Evolutionary conservation across 2,888 invertebrate species (phyloP).

Genomic region (Molanna angustata): DNA sequence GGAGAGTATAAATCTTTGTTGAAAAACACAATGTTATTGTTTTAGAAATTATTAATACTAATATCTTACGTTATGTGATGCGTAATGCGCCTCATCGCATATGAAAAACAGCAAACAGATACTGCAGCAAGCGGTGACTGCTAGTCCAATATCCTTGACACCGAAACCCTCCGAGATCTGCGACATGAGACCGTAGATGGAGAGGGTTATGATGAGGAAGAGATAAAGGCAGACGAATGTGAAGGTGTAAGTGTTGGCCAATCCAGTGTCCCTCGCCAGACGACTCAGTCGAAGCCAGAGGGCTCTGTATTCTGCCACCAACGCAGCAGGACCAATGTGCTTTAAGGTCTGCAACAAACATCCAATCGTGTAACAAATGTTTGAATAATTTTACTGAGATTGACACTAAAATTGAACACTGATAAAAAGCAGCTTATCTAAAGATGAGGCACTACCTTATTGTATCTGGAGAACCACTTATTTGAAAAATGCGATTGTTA

Average conservation of each 20-base stretch:
- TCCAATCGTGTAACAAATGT: too few relatives aligned
- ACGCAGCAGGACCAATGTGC: constrained; percentile 65
- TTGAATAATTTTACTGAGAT: too few relatives aligned
- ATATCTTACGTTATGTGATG: constrained; percentile 68
- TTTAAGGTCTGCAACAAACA: constrained; percentile 53
- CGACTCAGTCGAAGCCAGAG: constrained; percentile 70
- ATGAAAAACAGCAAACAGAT: constrained; percentile 67
- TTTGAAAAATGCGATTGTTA: too few relatives aligned
- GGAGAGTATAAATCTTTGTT: too few relatives aligned
- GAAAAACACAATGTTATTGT: too few relatives aligned
- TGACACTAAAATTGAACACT: too few relatives aligned
- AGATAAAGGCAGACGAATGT: constrained; percentile 67
- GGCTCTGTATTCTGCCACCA: constrained; percentile 67
- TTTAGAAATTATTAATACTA: too few relatives aligned
- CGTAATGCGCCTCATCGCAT: constrained; percentile 72
- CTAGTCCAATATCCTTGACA: constrained; percentile 68
- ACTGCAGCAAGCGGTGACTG: constrained; percentile 64
- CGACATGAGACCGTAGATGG: constrained; percentile 70
- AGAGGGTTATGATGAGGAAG: constrained; percentile 71
- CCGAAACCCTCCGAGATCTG: constrained; percentile 71
- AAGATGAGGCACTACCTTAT: too few relatives aligned
- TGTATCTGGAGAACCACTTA: too few relatives aligned
- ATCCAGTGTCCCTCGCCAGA: constrained; percentile 63
- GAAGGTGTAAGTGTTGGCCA: constrained; percentile 65
- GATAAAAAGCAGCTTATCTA: too few relatives aligned